These are phyloP conservation scores for Addax nasomaculatus DNA, from an alignment of 2,113 vertebrate species.

Conservation along the genomic window DNA sequence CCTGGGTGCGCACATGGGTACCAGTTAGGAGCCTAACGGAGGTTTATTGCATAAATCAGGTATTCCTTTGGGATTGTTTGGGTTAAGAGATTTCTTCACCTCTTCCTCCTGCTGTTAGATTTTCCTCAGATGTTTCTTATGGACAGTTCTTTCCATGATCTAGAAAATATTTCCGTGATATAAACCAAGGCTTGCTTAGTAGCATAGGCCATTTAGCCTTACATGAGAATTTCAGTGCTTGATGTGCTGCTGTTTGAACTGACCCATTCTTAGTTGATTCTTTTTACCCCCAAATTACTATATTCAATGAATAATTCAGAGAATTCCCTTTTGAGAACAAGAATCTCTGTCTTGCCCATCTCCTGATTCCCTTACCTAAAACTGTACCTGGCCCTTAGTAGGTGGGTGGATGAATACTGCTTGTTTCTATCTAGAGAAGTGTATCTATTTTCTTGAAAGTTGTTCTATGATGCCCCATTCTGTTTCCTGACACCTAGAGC, in stretches of 20 bases:
- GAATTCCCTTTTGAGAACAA: not conserved
- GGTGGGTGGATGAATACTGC: not conserved
- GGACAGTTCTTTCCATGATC: not conserved
- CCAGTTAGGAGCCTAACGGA: not conserved
- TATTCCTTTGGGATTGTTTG: not conserved
- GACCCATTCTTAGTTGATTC: not conserved
- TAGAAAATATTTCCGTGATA: not conserved
- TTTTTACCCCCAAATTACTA: not conserved
- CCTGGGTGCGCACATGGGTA: rapidly evolving
- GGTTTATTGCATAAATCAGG: not conserved
- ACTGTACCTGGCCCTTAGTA: not conserved
- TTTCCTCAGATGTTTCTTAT: not conserved
- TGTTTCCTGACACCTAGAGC: not conserved
- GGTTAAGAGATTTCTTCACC: not conserved
- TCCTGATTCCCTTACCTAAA: not conserved
- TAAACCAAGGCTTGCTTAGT: not conserved
- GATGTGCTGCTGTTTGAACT: not conserved
- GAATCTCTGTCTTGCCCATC: not conserved
- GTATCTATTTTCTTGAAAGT: not conserved
- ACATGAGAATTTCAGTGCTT: not conserved
- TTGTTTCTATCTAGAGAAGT: not conserved
- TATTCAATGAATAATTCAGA: not conserved
- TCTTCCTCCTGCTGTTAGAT: not conserved
- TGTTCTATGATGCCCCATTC: not conserved
- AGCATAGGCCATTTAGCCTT: not conserved